Percentiles rank a stretch among this genome's conserved stretches.
These are phyloP conservation scores for Acrobasis suavella DNA, from an alignment of 2,888 invertebrate species.

Conservation along the genomic window DNA sequence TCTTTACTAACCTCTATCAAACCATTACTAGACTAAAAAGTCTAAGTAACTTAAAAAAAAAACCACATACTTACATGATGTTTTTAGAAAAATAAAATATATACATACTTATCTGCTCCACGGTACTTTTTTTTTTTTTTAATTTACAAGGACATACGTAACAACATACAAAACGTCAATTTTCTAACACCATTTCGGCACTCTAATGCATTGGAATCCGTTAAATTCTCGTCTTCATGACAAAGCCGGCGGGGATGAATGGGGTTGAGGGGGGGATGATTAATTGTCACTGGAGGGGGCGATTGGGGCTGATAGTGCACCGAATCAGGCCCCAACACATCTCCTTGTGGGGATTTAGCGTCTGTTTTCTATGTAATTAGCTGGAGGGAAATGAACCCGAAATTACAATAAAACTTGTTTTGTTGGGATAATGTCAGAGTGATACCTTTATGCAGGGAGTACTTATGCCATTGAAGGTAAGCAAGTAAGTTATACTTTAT, in stretches of 20 bases:
- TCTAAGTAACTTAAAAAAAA: too few relatives aligned
- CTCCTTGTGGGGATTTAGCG: slow-evolving; percentile 20
- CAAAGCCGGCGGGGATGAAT: slow-evolving; percentile 36
- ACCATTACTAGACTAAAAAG: too few relatives aligned
- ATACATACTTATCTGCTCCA: too few relatives aligned
- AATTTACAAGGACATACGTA: too few relatives aligned
- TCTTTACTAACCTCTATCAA: too few relatives aligned
- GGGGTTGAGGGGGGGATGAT: slow-evolving; percentile 39
- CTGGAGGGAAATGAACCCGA: slow-evolving; percentile 12
- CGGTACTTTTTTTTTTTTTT: too few relatives aligned
- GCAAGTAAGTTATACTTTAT: too few relatives aligned
- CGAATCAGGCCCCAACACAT: slow-evolving; percentile 22
- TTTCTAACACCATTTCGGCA: slow-evolving; percentile 20
- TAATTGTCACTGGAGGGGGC: slow-evolving; percentile 40
- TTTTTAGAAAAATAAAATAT: too few relatives aligned
- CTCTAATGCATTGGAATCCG: slow-evolving; percentile 40
- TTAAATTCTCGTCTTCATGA: slow-evolving; percentile 43
- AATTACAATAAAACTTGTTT: not conserved
- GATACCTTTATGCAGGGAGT: too few relatives aligned
- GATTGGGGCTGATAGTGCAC: slow-evolving; percentile 35
- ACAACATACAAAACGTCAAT: slow-evolving; percentile 15
- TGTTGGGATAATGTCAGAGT: not conserved
- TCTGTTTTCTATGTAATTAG: slow-evolving; percentile 20
- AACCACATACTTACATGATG: too few relatives aligned
- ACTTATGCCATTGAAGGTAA: too few relatives aligned